phyloP scores from a whole-genome alignment of 2,888 invertebrate genomes.

The Eudemis profundana region DNA sequence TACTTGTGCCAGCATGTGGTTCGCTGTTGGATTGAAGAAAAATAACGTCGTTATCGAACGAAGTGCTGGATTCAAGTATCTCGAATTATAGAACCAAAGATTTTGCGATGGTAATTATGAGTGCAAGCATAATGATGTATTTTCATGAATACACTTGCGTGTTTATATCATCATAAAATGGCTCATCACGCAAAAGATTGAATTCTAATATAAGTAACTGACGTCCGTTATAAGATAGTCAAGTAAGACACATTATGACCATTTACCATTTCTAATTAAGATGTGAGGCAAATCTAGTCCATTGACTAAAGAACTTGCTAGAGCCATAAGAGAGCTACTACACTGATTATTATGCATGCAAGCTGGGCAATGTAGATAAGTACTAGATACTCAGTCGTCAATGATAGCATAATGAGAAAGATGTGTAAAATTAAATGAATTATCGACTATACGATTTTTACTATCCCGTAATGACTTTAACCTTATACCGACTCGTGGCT shows the following conservation, averaged over 20 bases:
- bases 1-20: too few species aligned
- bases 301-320: slow-evolving; percentile 40
- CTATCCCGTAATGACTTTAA: too few species aligned
- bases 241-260: slow-evolving; percentile 62
- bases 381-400: slow-evolving; percentile 23
- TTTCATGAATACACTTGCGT: too few species aligned
- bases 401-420: slow-evolving; percentile 14
- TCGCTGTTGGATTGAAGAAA: too few species aligned
- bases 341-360: slow-evolving; percentile 39
- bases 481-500: too few species aligned
- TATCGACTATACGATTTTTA: too few species aligned
- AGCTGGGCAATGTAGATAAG: slow-evolving; percentile 26
- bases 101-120: too few species aligned
- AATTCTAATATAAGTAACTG: slow-evolving; percentile 53
- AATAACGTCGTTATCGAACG: too few species aligned
- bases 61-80: too few species aligned
- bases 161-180: slow-evolving; percentile 4
- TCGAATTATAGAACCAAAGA: too few species aligned
- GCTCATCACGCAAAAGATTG: slow-evolving; percentile 32
- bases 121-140: too few species aligned
- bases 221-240: slow-evolving; percentile 60
- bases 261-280: slow-evolving; percentile 63
- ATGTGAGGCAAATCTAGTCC: slow-evolving; percentile 48
- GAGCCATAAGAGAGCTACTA: slow-evolving; percentile 36
- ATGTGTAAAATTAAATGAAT: neutral